These are phyloP conservation scores for Pelmatolapia mariae DNA, from an alignment of 2,113 vertebrate species.

Conservation along the genomic window DNA sequence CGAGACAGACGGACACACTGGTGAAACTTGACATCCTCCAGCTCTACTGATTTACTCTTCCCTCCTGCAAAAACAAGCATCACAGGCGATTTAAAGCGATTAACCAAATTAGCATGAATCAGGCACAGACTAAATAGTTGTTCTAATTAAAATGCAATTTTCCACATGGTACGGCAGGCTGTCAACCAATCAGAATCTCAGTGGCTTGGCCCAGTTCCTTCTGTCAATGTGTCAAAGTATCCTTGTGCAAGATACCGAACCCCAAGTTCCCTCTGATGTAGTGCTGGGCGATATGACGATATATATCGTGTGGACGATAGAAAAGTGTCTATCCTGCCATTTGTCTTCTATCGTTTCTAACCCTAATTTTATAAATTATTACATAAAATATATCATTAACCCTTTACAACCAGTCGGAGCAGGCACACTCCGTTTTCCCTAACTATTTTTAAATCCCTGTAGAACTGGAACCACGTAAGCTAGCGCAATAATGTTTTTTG, in stretches of 20 bases:
- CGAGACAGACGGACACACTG: slow-evolving; percentile 87
- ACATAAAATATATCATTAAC: too few species aligned
- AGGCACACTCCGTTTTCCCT: too few species aligned
- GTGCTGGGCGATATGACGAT: too few species aligned
- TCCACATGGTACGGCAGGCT: not conserved
- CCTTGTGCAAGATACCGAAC: not conserved
- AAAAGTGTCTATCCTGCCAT: too few species aligned
- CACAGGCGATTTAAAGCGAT: not conserved
- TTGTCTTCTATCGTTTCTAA: too few species aligned
- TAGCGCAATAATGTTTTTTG: too few species aligned
- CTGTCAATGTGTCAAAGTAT: not conserved
- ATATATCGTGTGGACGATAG: too few species aligned
- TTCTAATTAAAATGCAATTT: not conserved
- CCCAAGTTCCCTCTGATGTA: not conserved
- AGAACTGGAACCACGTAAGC: too few species aligned
- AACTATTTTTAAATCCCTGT: too few species aligned
- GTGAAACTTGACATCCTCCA: slow-evolving; percentile 89
- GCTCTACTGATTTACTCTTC: slow-evolving; percentile 86
- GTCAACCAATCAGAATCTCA: not conserved
- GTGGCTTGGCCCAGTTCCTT: not conserved
- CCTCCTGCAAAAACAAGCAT: slow-evolving; percentile 67
- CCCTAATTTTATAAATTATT: too few species aligned
- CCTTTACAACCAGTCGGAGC: too few species aligned
- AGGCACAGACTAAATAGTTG: not conserved
- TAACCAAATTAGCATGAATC: not conserved